Base-by-base conservation (phyloP, 2,888 invertebrate species). In the Isoperla grammatica region DNA sequence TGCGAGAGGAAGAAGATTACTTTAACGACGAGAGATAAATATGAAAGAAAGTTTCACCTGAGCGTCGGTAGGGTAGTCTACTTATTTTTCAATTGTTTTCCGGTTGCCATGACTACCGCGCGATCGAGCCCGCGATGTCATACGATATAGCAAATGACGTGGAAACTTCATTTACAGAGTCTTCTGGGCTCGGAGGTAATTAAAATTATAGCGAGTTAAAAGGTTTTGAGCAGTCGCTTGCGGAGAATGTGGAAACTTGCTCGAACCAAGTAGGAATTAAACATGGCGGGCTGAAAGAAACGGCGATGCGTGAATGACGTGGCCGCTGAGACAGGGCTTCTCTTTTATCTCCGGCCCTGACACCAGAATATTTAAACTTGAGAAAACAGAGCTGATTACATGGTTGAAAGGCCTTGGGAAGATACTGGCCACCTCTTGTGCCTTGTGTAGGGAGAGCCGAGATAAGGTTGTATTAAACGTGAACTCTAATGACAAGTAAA, bases 111-210 rank as follows among this genome's bases (percentile, higher is more conserved):
- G 43, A 17, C 40, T 40, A 17, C 6, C 43, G 15, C 8, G n/a
- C n/a, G n/a, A n/a, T n/a, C n/a, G n/a, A n/a, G n/a, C n/a, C n/a
- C n/a, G n/a, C n/a, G n/a, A n/a, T n/a, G n/a, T n/a, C n/a, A n/a
- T n/a, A n/a, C n/a, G 43, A 43, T 43, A 37, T 6, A 6, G 53
- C 62, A 59, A 62, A 62, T 57, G 60, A 57, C 29, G 56, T 55
- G 59, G 56, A 59, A 62, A 62, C 37, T 59, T 43, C 59, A 56
- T 59, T 59, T 56, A 29, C 35, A 29, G 49, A 43, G 35, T 45
- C 45, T 45, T 40, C 40, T n/a, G 11, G 49, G 35, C 56, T 49
- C 20, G 23, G 42, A 39, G 56, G 57, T 61, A 61, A 61, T 61
- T 61, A 61, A 61, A 61, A 57, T 57, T 58, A 61, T 13, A 39